Evolutionary conservation across 2,113 vertebrate genomes (phyloP).

Genomic region (Desmodus rotundus): DNA sequence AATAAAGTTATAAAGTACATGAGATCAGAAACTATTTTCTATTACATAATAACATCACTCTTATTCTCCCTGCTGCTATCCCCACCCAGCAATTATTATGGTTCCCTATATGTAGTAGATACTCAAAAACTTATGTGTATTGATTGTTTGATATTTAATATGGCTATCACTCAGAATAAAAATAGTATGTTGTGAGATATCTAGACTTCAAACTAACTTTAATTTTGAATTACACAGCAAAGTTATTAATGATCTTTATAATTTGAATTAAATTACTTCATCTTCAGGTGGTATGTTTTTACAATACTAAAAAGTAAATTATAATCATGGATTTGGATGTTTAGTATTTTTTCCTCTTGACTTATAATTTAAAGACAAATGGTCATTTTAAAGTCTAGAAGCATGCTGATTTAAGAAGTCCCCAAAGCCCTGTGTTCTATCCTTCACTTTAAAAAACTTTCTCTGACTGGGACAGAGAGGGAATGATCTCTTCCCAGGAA

Average conservation of each 20-base stretch:
- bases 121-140: neutral
- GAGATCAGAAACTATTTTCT: neutral
- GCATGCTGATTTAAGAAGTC: neutral
- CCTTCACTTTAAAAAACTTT: neutral
- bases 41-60: neutral
- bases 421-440: neutral
- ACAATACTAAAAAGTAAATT: slow-evolving; percentile 7
- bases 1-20: neutral
- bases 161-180: neutral
- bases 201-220: neutral
- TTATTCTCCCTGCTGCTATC: neutral
- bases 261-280: neutral
- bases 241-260: slow-evolving; percentile 21
- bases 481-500: neutral
- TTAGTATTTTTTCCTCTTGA: neutral
- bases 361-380: neutral
- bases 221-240: slow-evolving; percentile 21
- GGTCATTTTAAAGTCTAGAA: neutral
- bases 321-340: neutral
- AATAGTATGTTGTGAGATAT: neutral
- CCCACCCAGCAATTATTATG: neutral
- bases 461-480: neutral
- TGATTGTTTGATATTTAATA: neutral
- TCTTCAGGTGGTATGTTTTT: neutral
- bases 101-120: neutral